Percentiles rank a stretch among this genome's conserved stretches.
These are phyloP conservation scores for Eufriesea mexicana DNA, from an alignment of 1,140 invertebrate genomes.

Conservation along the genomic window DNA sequence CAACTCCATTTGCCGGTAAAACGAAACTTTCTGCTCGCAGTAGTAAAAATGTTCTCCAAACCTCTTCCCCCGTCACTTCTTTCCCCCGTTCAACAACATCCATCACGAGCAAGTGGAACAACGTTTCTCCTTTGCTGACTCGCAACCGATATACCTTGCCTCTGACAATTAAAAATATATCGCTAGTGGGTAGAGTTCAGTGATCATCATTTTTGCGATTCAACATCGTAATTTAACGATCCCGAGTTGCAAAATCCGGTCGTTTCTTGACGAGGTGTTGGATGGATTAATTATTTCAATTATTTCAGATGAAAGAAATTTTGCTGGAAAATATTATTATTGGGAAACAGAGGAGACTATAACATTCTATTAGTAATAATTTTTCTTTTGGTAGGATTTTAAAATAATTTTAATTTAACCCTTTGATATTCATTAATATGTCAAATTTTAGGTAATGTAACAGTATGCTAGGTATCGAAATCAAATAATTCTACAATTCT, in stretches of 20 bases:
- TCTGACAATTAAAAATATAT: conserved; percentile 17
- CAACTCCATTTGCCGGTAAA: background rate
- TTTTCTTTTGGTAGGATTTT: too few relatives aligned
- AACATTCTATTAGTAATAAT: too few relatives aligned
- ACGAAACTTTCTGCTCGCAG: background rate
- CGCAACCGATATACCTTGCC: background rate
- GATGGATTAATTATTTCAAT: too few relatives aligned
- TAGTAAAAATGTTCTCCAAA: background rate
- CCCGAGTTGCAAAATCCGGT: too few relatives aligned
- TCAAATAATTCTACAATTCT: too few relatives aligned
- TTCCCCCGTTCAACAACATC: background rate
- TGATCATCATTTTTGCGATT: conserved; percentile 25
- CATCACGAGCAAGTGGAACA: background rate
- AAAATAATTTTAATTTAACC: too few relatives aligned
- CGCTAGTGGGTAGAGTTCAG: background rate
- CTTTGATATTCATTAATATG: too few relatives aligned
- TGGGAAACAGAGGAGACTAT: too few relatives aligned
- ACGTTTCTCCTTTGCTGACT: background rate
- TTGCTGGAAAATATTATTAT: too few relatives aligned
- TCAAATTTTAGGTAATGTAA: too few relatives aligned
- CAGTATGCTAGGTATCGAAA: too few relatives aligned
- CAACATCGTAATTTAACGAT: conserved; percentile 44
- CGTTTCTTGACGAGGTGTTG: background rate
- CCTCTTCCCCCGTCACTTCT: background rate
- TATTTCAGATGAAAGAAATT: too few relatives aligned